Conservation (phyloP, 2,888 invertebrate species). For the Trichacis sp. region DNA sequence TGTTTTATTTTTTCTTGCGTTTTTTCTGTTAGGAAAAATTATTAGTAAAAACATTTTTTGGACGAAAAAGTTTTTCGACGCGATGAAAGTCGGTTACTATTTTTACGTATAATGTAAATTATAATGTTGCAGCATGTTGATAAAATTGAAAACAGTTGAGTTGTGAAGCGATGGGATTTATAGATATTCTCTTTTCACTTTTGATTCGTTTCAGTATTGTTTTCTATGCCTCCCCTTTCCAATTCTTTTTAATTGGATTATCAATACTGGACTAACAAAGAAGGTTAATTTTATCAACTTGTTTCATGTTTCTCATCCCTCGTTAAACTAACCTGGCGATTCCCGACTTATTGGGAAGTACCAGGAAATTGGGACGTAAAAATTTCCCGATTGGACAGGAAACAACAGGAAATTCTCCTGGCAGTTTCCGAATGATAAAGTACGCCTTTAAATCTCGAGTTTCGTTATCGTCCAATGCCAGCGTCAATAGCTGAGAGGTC, state of each 20-base stretch:
- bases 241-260: background rate
- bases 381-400: no score
- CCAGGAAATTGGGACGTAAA: no score
- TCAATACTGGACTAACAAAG: background rate
- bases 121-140: conserved; percentile 65
- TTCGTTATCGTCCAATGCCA: no score
- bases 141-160: conserved; percentile 55
- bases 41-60: no score
- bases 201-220: conserved; percentile 23
- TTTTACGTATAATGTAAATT: conserved; percentile 52
- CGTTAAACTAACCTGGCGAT: no score
- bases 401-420: no score
- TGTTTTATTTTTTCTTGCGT: conserved; percentile 4
- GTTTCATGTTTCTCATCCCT: background rate
- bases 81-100: background rate
- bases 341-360: no score
- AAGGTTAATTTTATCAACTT: background rate
- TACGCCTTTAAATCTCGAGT: no score
- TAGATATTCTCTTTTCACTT: conserved; percentile 32
- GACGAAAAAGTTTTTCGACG: no score
- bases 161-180: conserved; percentile 53
- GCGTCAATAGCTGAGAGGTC: no score
- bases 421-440: no score
- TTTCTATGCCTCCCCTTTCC: background rate
- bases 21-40: no score